Percentiles rank a stretch among this genome's conserved stretches.
phyloP scores from a whole-genome alignment of 2,888 invertebrate species.

The Poecilobothrus nobilitatus region DNA sequence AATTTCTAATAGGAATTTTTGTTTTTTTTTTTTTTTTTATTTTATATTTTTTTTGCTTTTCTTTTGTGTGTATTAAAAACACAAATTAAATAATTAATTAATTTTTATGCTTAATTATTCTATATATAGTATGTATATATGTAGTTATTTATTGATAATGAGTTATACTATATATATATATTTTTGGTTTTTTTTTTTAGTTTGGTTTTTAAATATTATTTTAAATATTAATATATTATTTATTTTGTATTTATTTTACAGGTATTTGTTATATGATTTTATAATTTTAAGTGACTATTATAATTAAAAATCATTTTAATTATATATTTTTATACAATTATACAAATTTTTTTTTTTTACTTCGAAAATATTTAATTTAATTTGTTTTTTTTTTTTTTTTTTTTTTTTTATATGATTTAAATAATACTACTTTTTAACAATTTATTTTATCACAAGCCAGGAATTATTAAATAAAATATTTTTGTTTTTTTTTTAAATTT shows the following conservation, averaged over 20 bases:
- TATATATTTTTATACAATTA: neutral
- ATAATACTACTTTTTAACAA: constrained; percentile 1
- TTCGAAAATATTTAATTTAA: neutral
- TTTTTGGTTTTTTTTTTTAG: no score
- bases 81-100: no score
- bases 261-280: neutral
- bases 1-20: no score
- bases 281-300: neutral
- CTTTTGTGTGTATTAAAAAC: no score
- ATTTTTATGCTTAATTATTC: no score
- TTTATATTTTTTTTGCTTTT: no score
- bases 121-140: no score
- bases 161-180: no score
- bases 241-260: neutral
- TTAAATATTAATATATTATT: no score
- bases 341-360: neutral
- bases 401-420: neutral
- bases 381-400: neutral
- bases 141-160: no score
- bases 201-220: no score
- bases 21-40: no score
- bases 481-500: neutral
- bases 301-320: neutral
- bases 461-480: constrained; percentile 1
- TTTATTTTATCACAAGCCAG: constrained; percentile 6